Evolutionary conservation across 2,888 invertebrate genomes (phyloP).

Genomic region (Nymphalis polychloros): DNA sequence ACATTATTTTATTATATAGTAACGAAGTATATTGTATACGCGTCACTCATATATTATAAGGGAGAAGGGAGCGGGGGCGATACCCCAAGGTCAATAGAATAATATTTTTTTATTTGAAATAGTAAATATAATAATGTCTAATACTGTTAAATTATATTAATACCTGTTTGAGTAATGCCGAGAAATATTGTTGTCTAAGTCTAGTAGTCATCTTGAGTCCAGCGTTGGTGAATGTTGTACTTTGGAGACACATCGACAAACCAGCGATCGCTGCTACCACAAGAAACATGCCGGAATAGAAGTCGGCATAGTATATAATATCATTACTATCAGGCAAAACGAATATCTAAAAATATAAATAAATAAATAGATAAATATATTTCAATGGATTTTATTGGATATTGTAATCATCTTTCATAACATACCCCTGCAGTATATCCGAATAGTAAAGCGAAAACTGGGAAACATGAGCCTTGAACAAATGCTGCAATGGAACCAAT

Average conservation of each 20-base stretch:
- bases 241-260: slow-evolving; percentile 84
- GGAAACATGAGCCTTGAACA: slow-evolving; percentile 84
- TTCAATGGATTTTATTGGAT: background rate
- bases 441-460: slow-evolving; percentile 86
- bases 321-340: slow-evolving; percentile 78
- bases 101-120: no score
- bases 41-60: no score
- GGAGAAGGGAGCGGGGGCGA: no score
- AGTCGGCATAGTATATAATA: slow-evolving; percentile 81
- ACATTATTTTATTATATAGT: background rate
- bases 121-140: background rate
- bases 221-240: slow-evolving; percentile 87
- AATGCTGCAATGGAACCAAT: slow-evolving; percentile 84
- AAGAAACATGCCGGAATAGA: slow-evolving; percentile 85
- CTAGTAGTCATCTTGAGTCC: slow-evolving; percentile 89
- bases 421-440: slow-evolving; percentile 84
- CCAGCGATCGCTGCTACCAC: slow-evolving; percentile 85
- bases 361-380: slow-evolving; percentile 7
- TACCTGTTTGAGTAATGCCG: slow-evolving; percentile 81
- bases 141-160: slow-evolving; percentile 2
- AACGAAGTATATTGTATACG: background rate
- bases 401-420: background rate
- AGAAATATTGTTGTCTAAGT: slow-evolving; percentile 73
- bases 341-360: slow-evolving; percentile 76
- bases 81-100: no score